A percentile compares a stretch with the other conserved stretches of the same genome.
Conservation (phyloP, 2,888 invertebrate species). For the Aphelenchoides bicaudatus region DNA sequence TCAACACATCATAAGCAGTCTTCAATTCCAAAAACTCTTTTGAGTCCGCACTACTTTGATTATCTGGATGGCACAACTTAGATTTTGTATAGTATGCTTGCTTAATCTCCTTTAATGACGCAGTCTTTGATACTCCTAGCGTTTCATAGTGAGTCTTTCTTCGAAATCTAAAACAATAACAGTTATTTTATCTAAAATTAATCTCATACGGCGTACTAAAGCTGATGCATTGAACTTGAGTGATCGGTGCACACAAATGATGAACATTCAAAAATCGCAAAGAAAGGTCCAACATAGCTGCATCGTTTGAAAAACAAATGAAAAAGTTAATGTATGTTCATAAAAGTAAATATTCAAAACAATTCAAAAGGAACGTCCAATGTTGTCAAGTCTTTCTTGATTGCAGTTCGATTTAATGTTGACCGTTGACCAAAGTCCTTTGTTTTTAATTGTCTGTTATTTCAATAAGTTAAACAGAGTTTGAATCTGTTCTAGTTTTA, state of each 20-base stretch:
- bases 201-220: neutral
- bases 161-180: neutral
- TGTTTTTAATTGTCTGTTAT: no score
- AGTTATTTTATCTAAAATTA: neutral
- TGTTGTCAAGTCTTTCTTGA: no score
- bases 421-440: no score
- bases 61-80: conserved; percentile 48
- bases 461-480: no score
- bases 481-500: no score
- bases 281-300: no score
- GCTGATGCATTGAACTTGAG: neutral
- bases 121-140: conserved; percentile 41
- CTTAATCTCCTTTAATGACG: conserved; percentile 46
- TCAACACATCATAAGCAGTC: conserved; percentile 43
- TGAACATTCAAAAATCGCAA: no score
- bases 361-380: no score
- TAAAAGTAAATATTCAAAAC: no score
- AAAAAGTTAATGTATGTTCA: no score
- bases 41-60: conserved; percentile 28
- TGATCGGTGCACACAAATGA: conserved; percentile 5
- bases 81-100: conserved; percentile 50
- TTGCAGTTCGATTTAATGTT: no score
- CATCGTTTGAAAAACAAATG: no score
- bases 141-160: conserved; percentile 34
- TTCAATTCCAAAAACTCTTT: conserved; percentile 49